phyloP scores from a whole-genome alignment of 2,888 invertebrate genomes.

The Cataglyphis altisquamis region DNA sequence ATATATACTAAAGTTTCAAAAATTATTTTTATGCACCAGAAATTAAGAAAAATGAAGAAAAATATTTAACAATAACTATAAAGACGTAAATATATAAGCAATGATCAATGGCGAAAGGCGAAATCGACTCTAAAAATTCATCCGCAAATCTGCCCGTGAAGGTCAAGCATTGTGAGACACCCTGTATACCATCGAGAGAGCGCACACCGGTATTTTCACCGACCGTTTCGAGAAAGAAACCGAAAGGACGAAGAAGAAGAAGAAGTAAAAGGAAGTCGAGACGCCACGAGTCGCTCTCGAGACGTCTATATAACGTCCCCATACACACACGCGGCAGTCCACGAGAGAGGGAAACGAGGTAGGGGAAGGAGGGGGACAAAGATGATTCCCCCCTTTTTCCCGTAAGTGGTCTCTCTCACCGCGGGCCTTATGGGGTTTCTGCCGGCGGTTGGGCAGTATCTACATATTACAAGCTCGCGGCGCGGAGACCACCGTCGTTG shows the following conservation, averaged over 20 bases:
- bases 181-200: constrained; percentile 25
- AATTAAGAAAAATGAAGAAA: background rate
- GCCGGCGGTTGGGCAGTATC: constrained; percentile 76
- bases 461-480: constrained; percentile 81
- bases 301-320: constrained; percentile 69
- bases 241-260: constrained; percentile 56
- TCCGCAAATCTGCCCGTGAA: background rate
- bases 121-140: background rate
- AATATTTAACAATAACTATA: background rate
- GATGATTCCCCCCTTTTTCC: constrained; percentile 73
- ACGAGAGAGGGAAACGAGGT: constrained; percentile 44
- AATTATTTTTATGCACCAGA: too few relatives aligned
- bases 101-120: background rate
- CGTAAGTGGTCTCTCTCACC: constrained; percentile 70
- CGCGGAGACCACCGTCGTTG: constrained; percentile 81
- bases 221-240: constrained; percentile 57
- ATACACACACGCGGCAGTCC: constrained; percentile 40
- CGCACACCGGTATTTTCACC: constrained; percentile 60
- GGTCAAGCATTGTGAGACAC: constrained; percentile 10
- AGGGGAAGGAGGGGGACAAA: constrained; percentile 45
- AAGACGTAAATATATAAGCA: background rate
- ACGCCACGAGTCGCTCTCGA: constrained; percentile 74
- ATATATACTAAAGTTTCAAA: too few relatives aligned
- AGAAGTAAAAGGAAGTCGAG: constrained; percentile 68
- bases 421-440: constrained; percentile 76